A percentile compares a stretch with the other conserved stretches of the same genome.
phyloP scores from a whole-genome alignment of 2,888 invertebrate species.

The Patella pellucida region DNA sequence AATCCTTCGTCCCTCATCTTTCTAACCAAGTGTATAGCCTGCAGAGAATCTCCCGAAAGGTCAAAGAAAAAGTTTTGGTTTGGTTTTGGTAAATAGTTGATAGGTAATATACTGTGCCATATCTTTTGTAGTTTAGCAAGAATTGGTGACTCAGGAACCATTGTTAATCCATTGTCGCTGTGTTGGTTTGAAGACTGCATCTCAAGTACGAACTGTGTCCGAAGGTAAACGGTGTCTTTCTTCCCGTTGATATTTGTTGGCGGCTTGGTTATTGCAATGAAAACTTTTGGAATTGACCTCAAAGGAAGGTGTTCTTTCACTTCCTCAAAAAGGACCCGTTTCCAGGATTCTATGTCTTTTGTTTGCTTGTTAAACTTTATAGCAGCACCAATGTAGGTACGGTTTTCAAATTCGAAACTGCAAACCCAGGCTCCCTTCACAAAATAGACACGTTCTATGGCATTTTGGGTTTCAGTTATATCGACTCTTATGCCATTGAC shows the following conservation, averaged over 20 bases:
- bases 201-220: not conserved
- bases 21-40: not conserved
- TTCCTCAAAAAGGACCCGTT: not conserved
- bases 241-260: not conserved
- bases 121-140: not conserved
- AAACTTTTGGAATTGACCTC: not conserved
- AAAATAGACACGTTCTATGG: not conserved
- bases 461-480: not conserved
- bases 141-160: not conserved
- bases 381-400: not conserved
- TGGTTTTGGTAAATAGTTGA: not conserved
- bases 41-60: not conserved
- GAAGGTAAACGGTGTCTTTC: not conserved
- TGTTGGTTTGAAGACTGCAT: not conserved
- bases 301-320: not conserved
- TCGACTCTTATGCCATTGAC: constrained; percentile 4
- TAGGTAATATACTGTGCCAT: constrained; percentile 1
- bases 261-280: not conserved
- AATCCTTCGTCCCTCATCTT: constrained; percentile 3
- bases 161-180: not conserved
- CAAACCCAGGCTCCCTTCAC: not conserved
- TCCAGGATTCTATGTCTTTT: not conserved
- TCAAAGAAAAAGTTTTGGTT: constrained; percentile 6
- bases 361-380: not conserved
- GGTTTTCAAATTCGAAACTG: not conserved